phyloP scores from a whole-genome alignment of 2,113 vertebrate genomes.

The Menura novaehollandiae region DNA sequence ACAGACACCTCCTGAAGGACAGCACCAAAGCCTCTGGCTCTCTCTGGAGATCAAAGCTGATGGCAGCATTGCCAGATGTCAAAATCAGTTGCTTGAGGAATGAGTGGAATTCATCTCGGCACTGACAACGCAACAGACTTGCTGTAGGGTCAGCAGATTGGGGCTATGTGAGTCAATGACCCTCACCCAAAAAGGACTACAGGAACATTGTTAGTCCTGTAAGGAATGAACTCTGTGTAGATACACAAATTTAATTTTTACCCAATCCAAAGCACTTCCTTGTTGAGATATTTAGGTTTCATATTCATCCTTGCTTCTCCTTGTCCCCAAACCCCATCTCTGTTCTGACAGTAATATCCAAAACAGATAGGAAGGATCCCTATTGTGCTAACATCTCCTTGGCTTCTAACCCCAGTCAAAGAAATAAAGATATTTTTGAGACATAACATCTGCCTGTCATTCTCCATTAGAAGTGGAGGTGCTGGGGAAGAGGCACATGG shows the following conservation, averaged over 20 bases:
- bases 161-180: background rate
- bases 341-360: background rate
- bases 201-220: background rate
- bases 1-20: background rate
- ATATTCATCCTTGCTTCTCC: background rate
- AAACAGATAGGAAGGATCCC: background rate
- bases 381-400: background rate
- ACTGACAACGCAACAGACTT: accelerated
- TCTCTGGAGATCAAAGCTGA: background rate
- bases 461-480: background rate
- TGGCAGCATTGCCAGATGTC: background rate
- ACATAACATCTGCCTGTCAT: background rate
- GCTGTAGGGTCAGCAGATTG: background rate
- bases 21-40: background rate
- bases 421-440: background rate
- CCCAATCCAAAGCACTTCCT: background rate
- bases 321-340: background rate
- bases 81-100: background rate
- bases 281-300: background rate
- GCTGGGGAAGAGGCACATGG: background rate
- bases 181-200: background rate
- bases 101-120: accelerated
- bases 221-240: background rate
- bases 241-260: background rate
- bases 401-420: background rate